These are phyloP conservation scores for Parasteatoda tepidariorum DNA, from an alignment of 1,140 invertebrate species.

Conservation along the genomic window DNA sequence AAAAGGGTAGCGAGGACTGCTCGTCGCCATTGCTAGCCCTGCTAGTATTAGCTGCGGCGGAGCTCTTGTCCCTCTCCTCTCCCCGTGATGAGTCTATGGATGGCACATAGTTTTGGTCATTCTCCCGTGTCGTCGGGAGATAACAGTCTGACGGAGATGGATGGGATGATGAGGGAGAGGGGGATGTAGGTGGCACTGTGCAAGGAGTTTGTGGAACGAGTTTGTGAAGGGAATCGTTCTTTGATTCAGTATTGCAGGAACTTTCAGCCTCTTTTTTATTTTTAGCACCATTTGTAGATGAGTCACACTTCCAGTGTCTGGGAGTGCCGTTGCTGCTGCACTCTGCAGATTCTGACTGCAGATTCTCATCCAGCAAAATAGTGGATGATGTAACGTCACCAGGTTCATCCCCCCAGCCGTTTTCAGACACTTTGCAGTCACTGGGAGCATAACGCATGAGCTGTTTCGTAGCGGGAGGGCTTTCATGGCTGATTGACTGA, in stretches of 20 bases:
- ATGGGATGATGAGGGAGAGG: background rate
- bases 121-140: background rate
- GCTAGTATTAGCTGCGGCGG: background rate
- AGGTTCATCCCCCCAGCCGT: constrained; percentile 3
- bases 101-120: constrained; percentile 34
- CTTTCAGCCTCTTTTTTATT: constrained; percentile 19
- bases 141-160: constrained; percentile 24
- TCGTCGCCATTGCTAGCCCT: background rate
- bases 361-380: constrained; percentile 18
- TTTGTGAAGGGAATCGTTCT: background rate
- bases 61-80: too few species aligned
- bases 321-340: background rate
- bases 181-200: constrained; percentile 38
- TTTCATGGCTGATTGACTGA: background rate
- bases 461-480: constrained; percentile 22
- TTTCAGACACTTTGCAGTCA: constrained; percentile 36
- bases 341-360: background rate
- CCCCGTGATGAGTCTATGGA: constrained; percentile 2
- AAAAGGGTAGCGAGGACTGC: constrained; percentile 29
- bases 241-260: constrained; percentile 45
- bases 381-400: constrained; percentile 37
- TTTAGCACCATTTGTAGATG: constrained; percentile 4
- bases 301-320: background rate
- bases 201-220: constrained; percentile 8
- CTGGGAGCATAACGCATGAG: constrained; percentile 33